phyloP scores from a whole-genome alignment of 2,888 invertebrate species.

The Brachyopa scutellaris region DNA sequence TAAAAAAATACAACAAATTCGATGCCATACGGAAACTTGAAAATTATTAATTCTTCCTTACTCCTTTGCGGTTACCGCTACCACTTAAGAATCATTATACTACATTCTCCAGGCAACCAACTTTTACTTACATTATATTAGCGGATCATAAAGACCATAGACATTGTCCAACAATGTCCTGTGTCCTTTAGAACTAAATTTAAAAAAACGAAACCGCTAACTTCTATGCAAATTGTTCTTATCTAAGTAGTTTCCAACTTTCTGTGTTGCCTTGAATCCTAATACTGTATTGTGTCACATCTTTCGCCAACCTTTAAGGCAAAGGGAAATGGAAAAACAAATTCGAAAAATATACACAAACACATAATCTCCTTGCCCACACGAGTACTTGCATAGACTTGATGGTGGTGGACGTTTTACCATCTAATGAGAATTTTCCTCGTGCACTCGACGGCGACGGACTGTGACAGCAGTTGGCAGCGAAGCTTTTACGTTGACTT shows the following conservation, averaged over 20 bases:
- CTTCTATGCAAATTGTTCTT: conserved; percentile 68
- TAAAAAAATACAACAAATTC: too few relatives aligned
- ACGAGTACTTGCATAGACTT: conserved; percentile 34
- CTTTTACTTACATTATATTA: conserved; percentile 47
- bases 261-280: conserved; percentile 30
- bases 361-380: conserved; percentile 37
- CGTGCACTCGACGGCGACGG: conserved; percentile 40
- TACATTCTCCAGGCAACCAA: too few relatives aligned
- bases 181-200: conserved; percentile 34
- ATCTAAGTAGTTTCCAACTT: conserved; percentile 68
- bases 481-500: conserved; percentile 67
- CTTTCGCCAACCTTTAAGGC: conserved; percentile 33
- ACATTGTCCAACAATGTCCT: conserved; percentile 22
- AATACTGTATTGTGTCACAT: conserved; percentile 47
- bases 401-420: conserved; percentile 51
- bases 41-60: too few relatives aligned
- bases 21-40: too few relatives aligned
- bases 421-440: conserved; percentile 64
- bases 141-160: conserved; percentile 55
- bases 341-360: conserved; percentile 14
- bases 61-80: too few relatives aligned
- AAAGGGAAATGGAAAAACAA: conserved; percentile 3
- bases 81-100: too few relatives aligned
- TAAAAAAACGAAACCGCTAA: conserved; percentile 48
- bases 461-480: conserved; percentile 64